These are phyloP conservation scores for Heliconius cydno DNA, from an alignment of 2,888 invertebrate species.

Conservation along the genomic window DNA sequence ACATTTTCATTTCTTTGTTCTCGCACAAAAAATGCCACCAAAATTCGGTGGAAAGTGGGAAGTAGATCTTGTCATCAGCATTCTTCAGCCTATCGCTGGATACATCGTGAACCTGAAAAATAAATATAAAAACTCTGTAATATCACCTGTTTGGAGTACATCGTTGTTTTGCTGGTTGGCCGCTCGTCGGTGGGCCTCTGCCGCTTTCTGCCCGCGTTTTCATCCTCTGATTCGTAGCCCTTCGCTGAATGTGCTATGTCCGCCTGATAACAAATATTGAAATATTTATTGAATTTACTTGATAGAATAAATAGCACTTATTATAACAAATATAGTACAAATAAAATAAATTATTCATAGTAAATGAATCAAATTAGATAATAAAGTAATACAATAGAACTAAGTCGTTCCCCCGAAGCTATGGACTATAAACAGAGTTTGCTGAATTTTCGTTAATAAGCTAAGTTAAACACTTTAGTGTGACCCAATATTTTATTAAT, in stretches of 20 bases:
- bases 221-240: conserved; percentile 92
- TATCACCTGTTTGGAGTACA: conserved; percentile 90
- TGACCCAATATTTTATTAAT: neutral
- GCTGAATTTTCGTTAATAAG: conserved; percentile 19
- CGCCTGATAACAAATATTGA: conserved; percentile 72
- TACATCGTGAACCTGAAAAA: too few species aligned
- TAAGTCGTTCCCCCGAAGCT: conserved; percentile 22
- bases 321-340: neutral
- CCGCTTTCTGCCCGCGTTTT: conserved; percentile 88
- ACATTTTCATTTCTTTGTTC: neutral
- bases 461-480: conserved; percentile 14
- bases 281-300: neutral
- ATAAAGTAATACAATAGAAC: conserved; percentile 31
- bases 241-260: conserved; percentile 88
- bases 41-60: neutral
- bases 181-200: conserved; percentile 83
- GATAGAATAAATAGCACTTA: neutral
- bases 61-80: neutral
- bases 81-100: too few species aligned
- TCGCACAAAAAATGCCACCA: neutral
- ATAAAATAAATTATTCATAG: neutral
- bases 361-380: conserved; percentile 29
- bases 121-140: too few species aligned
- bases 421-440: conserved; percentile 26
- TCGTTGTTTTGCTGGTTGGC: conserved; percentile 81